Percentiles rank a stretch among this genome's conserved stretches.
phyloP scores from a whole-genome alignment of 2,888 invertebrate genomes.

The Mantis religiosa region DNA sequence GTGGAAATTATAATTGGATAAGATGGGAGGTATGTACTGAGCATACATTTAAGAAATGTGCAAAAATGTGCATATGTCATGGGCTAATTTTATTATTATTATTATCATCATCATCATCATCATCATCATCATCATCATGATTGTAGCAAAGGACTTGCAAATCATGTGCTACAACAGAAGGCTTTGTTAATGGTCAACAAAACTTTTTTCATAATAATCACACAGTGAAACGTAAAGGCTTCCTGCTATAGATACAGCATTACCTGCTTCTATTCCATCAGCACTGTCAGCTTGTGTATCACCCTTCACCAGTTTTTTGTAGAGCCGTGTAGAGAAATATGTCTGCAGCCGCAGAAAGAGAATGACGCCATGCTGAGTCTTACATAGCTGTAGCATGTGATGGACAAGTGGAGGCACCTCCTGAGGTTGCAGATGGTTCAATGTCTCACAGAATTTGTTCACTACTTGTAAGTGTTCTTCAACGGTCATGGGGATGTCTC shows the following conservation, averaged over 20 bases:
- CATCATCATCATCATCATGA: too few species aligned
- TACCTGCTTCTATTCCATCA: slow-evolving; percentile 30
- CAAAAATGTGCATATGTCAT: too few species aligned
- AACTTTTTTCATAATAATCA: neutral
- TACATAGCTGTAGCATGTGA: slow-evolving; percentile 59
- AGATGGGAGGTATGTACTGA: too few species aligned
- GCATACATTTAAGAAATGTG: too few species aligned
- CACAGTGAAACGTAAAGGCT: neutral
- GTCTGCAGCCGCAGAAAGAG: slow-evolving; percentile 49
- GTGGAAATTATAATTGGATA: too few species aligned
- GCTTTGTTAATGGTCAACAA: too few species aligned
- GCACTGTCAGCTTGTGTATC: neutral
- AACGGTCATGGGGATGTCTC: slow-evolving; percentile 56
- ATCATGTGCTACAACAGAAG: too few species aligned
- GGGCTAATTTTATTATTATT: too few species aligned
- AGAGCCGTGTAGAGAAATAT: slow-evolving; percentile 45
- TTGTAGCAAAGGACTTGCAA: too few species aligned
- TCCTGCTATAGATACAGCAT: neutral
- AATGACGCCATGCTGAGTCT: slow-evolving; percentile 44
- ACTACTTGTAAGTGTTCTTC: slow-evolving; percentile 59
- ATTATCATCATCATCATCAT: too few species aligned
- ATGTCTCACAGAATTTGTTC: slow-evolving; percentile 56
- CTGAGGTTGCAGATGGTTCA: slow-evolving; percentile 55
- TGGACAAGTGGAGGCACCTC: slow-evolving; percentile 64
- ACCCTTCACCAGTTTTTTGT: slow-evolving; percentile 20